Conservation (phyloP, 2,888 invertebrate genomes). For the Pyrgus malvae region DNA sequence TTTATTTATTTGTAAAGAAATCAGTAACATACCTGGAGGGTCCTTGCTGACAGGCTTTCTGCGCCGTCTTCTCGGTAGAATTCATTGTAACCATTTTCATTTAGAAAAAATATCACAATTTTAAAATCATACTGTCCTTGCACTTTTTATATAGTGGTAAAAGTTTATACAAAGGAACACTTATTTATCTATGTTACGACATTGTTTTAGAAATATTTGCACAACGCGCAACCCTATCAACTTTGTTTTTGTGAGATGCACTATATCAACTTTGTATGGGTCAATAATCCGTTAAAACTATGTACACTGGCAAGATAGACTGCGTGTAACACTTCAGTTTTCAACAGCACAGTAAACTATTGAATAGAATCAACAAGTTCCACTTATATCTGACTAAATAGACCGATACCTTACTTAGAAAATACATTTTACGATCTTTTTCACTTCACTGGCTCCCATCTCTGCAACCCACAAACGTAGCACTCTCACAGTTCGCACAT, state of each 20-base stretch:
- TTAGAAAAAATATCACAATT: background rate
- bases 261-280: conserved; percentile 1
- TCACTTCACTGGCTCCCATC: background rate
- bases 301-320: background rate
- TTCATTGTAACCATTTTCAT: conserved; percentile 80
- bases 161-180: background rate
- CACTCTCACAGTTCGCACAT: conserved; percentile 1
- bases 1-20: too few species aligned
- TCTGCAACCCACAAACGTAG: background rate
- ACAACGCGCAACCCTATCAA: background rate
- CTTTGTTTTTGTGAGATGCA: background rate
- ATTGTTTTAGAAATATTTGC: background rate
- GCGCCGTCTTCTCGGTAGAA: conserved; percentile 76
- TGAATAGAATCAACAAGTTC: conserved; percentile 14
- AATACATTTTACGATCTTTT: background rate
- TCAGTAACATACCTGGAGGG: conserved; percentile 60
- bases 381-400: background rate
- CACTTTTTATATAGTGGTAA: background rate
- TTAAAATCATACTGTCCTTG: background rate
- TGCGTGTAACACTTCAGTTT: background rate
- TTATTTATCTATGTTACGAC: background rate
- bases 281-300: conserved; percentile 8
- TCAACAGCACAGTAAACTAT: background rate
- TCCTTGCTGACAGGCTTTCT: conserved; percentile 79
- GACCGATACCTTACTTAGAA: background rate